Base-by-base conservation (phyloP, 64 coral and sea anemone species). In the Porites lutea region DNA sequence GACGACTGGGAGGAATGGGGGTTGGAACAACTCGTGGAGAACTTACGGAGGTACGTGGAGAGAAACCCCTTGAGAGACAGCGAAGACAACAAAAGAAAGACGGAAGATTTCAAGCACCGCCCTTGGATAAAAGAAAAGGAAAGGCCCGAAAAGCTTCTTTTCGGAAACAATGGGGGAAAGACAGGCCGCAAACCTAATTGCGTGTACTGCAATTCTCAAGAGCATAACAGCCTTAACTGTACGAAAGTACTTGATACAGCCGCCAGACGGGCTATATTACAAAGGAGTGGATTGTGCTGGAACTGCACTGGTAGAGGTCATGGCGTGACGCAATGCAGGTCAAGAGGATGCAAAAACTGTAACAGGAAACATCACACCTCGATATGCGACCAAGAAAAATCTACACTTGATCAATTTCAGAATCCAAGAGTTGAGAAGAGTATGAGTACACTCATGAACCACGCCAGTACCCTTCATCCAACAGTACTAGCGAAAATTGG, bases 401-500 rank as follows among this genome's bases (percentile, higher is more conserved):
- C 46, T 46, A 57, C 53, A 78, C 15, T 57, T 16, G 43, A 78
- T 16, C 15, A 11, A 46, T 5, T 78, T 11, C 48, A 78, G 37
- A 78, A 78, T 15, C 48, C 14, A 78, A 52, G 13, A 48, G 8
- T 52, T 11, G 15, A 78, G 52, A 78, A 57, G 48, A 57, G 48
- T 78, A 52, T 50, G 75, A 52, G 75, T 57, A 8, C 46, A 50
- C 11, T n/a, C 15, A 78, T 16, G 75, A 50, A 46, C 53, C 53
- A 57, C 13, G 75, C 80, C 23, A 59, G 43, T 3, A 52, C 89
- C 2, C 58, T 95, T 14, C 89, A 95, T 82, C 71, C 89, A 0
- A 88, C 94, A 58, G 83, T 88, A 1, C 14, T 87, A 43, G 82
- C 87, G 6, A 59, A 96, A 54, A 62, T 93, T 52, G 87, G 89